Percentiles rank a stretch among this genome's conserved stretches.
phyloP scores from a whole-genome alignment of 2,888 invertebrate species.

The Drosophila paramelanica region DNA sequence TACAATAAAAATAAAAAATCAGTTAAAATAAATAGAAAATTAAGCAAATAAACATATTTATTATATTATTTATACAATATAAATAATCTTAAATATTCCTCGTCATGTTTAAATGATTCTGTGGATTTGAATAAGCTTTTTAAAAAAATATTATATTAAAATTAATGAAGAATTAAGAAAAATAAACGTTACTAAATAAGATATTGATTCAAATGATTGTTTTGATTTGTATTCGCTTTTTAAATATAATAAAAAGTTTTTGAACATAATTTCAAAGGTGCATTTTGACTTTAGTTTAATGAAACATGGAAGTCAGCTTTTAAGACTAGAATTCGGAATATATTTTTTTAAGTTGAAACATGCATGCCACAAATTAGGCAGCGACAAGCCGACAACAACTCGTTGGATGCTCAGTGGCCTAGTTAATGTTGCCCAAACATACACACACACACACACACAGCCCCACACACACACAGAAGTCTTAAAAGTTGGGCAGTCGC shows the following conservation, averaged over 20 bases:
- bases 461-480: conserved; percentile 28
- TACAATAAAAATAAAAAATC: no score
- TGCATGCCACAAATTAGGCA: conserved; percentile 53
- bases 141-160: no score
- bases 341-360: conserved; percentile 7
- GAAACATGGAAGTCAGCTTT: background rate
- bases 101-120: no score
- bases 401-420: conserved; percentile 73
- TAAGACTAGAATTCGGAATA: background rate
- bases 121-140: no score
- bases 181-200: no score
- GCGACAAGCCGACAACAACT: conserved; percentile 25
- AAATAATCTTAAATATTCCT: no score
- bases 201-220: background rate
- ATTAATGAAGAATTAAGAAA: no score
- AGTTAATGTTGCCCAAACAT: conserved; percentile 67
- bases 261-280: background rate
- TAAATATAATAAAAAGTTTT: background rate
- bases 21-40: no score
- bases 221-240: background rate
- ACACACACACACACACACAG: conserved; percentile 22
- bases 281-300: background rate
- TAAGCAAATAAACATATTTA: no score
- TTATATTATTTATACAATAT: no score
- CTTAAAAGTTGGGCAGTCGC: conserved; percentile 55